A percentile compares a stretch with the other conserved stretches of the same genome.
Conservation (phyloP, 2,113 vertebrate species). For the Paraplagusia blochii region DNA sequence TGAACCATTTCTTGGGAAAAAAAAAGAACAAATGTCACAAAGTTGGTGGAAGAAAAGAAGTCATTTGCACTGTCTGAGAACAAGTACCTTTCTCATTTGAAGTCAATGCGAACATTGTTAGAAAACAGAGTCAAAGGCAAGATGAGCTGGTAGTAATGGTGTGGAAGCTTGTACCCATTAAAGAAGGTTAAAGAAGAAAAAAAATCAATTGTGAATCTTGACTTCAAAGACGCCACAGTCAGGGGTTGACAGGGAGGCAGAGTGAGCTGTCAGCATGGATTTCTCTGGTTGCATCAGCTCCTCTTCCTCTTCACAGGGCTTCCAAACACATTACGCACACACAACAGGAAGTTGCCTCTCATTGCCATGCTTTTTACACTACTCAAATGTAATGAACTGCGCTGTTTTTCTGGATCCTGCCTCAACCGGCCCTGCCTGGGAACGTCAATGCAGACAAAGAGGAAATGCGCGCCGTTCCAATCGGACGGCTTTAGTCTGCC, state of each 20-base stretch:
- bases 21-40: no score
- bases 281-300: conserved; percentile 21
- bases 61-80: background rate
- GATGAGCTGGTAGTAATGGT: conserved; percentile 18
- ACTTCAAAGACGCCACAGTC: conserved; percentile 55
- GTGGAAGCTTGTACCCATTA: conserved; percentile 41
- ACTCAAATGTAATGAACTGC: conserved; percentile 22
- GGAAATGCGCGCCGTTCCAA: background rate
- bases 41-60: conserved; percentile 28
- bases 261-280: conserved; percentile 30
- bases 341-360: background rate
- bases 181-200: conserved; percentile 60
- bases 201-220: conserved; percentile 61
- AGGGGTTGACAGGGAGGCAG: conserved; percentile 24
- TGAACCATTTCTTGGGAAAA: no score
- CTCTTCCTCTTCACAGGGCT: conserved; percentile 24
- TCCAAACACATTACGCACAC: conserved; percentile 15
- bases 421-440: background rate
- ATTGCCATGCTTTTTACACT: conserved; percentile 6
- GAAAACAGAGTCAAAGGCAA: conserved; percentile 15
- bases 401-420: conserved; percentile 12
- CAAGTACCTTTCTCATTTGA: conserved; percentile 20
- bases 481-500: conserved; percentile 8
- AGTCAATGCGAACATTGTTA: conserved; percentile 38
- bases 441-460: background rate